A percentile compares a stretch with the other conserved stretches of the same genome.
Evolutionary conservation across 2,797 vertebrate genomes (phyloP).

Genomic region (Fistularia tabacaria): DNA sequence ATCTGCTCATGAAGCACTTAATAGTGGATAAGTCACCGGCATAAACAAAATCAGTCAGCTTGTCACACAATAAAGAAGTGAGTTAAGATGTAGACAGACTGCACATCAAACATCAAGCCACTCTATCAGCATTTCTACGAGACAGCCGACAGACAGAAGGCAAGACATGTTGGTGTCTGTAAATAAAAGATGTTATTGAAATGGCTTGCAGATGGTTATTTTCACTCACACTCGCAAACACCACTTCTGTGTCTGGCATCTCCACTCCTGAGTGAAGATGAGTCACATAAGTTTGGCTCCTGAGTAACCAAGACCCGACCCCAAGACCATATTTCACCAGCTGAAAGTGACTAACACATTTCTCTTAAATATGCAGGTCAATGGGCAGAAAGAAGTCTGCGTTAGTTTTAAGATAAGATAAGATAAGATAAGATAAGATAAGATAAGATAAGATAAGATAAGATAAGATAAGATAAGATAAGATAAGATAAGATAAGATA

Average conservation of each 20-base stretch:
- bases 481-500: no score
- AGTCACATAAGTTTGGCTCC: conserved; percentile 66
- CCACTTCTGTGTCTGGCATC: conserved; percentile 62
- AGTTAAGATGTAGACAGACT: conserved; percentile 21
- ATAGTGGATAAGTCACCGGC: conserved; percentile 16
- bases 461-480: no score
- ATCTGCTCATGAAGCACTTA: conserved; percentile 8
- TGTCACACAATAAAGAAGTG: conserved; percentile 16
- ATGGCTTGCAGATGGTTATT: conserved; percentile 65
- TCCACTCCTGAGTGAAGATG: conserved; percentile 61
- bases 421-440: no score
- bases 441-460: no score
- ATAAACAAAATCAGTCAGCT: conserved; percentile 9
- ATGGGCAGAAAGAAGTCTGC: no score
- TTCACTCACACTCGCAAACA: conserved; percentile 66
- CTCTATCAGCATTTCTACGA: conserved; percentile 40
- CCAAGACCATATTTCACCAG: conserved; percentile 30
- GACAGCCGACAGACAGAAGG: conserved; percentile 51
- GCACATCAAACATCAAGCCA: conserved; percentile 51
- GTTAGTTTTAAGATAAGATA: no score
- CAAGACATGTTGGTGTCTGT: conserved; percentile 61
- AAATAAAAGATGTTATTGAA: conserved; percentile 69
- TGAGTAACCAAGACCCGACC: conserved; percentile 47
- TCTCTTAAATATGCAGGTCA: not conserved
- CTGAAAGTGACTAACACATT: not conserved